Evolutionary conservation across 2,113 vertebrate genomes (phyloP), one percentile per base, ranked within the genome.

Genomic region (Toxotes chatareus): DNA sequence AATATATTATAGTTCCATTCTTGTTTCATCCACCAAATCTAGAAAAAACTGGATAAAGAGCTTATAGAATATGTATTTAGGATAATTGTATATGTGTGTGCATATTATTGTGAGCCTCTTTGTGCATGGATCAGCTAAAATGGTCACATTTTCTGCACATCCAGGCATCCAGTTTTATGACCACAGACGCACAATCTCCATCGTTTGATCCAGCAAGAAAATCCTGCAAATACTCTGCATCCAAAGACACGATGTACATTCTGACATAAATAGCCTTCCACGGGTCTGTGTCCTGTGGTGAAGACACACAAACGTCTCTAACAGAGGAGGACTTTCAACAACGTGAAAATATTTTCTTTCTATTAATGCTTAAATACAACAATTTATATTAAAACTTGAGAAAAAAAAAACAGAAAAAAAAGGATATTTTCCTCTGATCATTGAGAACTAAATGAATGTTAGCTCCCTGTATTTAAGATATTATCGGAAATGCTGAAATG

Each of bases 11-110:
- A 81, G 47, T 90, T 91, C 82, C 63, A 84, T 80, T 89, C 55
- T 89, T 66, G 86, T 86, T 85, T 87, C 80, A 84, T 90, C 73
- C 88, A 90, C 82, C 84, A 93, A 86, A 81, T 89, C 85, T 93
- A 90, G 83, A 86, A 91, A 7, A 81, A 21, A 61, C 36, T 83
- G 78, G 80, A 75, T 84, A 71, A 77, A 86, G 84, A 89, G 79
- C 82, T 91, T 92, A 93, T 85, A 91, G 83, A 91, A 81, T 64
- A 87, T 73, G 71, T 68, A 77, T 69, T 88, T n/a, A 64, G 76
- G 49, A 72, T 82, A 79, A 49, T 63, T 51, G 80, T 71, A 36
- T 44, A 42, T 76, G 38, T 66, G 34, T 60, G 80, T 73, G 53
- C 38, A 32, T 34, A 55, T 62, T 49, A 44, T 6, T 84, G 44